Evolutionary conservation across 2,888 invertebrate species (phyloP), one percentile per base, ranked within the genome.

Genomic region (Hydroisotoma schaefferi): DNA sequence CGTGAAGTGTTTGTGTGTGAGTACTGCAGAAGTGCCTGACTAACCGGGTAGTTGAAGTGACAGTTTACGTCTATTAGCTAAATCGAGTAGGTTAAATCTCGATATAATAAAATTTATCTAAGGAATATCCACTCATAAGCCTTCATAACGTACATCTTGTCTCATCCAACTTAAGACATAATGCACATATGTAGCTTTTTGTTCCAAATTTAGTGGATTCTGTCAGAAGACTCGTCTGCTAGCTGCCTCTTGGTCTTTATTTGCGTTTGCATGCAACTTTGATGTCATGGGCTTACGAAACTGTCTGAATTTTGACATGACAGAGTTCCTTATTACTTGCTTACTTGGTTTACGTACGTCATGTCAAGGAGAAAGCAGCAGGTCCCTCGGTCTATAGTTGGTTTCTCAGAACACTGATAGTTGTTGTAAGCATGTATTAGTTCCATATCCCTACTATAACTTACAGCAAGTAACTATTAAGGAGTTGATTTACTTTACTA

Each of bases 1-100:
- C 40, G 15, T 46, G 46, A 46, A 46, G 46, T 46, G 46, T 6
- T 20, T 22, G 23, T 23, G 22, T 33, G 33, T 10, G 33, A 33
- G 8, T 10, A 10, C 15, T 33, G 33, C 33, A 15, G 33, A 10
- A 15, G 33, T 33, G 8, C 15, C 8, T 33, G 33, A 33, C 8
- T n/a, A n/a, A n/a, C 40, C 20, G 18, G 10, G 12, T 46, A 46
- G 46, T 23, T 12, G 15, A 25, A 46, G 25, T 46, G 46, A 46
- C 46, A 46, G 46, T 22, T 46, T 46, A 10, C 25, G 46, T 46
- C 46, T 46, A 46, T 46, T 46, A 46, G 46, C 23, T 25, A 46
- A 46, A 46, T 46, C 46, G 46, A 46, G 20, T 46, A 46, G 46
- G 46, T 46, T 46, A 46, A 46, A 46, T 46, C 46, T 46, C 46